Conservation (phyloP, 2,797 vertebrate genomes). For the Crenuchus spilurus region DNA sequence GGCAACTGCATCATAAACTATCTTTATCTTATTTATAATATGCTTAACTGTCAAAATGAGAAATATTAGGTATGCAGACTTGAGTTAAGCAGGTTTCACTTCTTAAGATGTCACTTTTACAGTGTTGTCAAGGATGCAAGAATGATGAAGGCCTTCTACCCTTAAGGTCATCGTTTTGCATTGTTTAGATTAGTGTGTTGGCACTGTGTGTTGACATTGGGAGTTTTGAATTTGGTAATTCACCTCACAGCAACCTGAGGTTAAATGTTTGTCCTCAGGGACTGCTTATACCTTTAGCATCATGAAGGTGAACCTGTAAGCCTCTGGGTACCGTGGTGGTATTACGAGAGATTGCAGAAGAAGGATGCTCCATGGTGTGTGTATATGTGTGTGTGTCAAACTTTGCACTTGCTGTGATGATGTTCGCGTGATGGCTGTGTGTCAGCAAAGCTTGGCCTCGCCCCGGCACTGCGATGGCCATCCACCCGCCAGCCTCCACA, state of each 20-base stretch:
- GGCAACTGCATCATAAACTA: no score
- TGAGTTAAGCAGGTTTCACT: no score
- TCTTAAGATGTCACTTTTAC: no score
- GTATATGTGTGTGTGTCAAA: background rate
- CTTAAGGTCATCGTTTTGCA: no score
- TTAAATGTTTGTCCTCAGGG: constrained; percentile 14
- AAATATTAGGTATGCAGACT: no score
- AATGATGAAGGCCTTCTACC: no score
- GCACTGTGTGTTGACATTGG: background rate
- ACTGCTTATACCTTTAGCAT: constrained; percentile 1
- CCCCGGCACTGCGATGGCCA: constrained; percentile 24
- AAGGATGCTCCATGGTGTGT: background rate
- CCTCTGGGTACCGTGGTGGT: background rate
- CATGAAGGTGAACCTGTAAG: constrained; percentile 13
- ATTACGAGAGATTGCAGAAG: constrained; percentile 30
- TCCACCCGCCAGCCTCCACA: constrained; percentile 24
- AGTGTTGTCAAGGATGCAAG: no score
- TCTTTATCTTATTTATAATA: no score
- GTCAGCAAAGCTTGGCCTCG: background rate
- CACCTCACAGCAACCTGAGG: background rate
- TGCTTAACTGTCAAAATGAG: no score
- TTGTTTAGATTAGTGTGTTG: background rate
- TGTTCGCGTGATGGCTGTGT: constrained; percentile 35
- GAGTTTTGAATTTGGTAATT: constrained; percentile 6
- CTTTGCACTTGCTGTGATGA: constrained; percentile 13